A percentile compares a stretch with the other conserved stretches of the same genome.
Conservation (phyloP, 1,140 invertebrate species). For the Drosophila lacertosa region DNA sequence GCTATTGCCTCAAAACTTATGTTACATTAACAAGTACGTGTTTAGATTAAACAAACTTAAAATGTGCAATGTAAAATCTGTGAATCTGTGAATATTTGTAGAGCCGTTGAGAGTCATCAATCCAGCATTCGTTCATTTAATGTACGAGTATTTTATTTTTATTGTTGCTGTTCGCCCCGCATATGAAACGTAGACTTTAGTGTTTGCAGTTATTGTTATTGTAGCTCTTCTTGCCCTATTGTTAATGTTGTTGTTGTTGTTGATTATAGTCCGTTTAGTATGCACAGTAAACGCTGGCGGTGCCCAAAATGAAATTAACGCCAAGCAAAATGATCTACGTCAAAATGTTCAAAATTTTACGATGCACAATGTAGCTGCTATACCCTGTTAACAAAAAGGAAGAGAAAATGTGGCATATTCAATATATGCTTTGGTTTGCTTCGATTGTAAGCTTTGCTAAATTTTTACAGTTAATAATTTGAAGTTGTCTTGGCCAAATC, state of each 20-base stretch:
- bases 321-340: slow-evolving; percentile 40
- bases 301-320: slow-evolving; percentile 44
- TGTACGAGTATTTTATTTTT: slow-evolving; percentile 30
- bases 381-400: not conserved
- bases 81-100: too few species aligned
- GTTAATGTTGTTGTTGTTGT: slow-evolving; percentile 19
- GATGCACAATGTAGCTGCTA: slow-evolving; percentile 51
- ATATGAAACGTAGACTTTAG: slow-evolving; percentile 27
- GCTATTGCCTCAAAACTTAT: too few species aligned
- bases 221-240: slow-evolving; percentile 7
- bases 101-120: too few species aligned
- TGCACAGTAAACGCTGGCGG: slow-evolving; percentile 64
- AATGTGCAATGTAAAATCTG: too few species aligned
- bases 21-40: too few species aligned
- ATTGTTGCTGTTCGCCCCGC: slow-evolving; percentile 42
- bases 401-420: slow-evolving; percentile 2
- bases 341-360: slow-evolving; percentile 61
- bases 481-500: too few species aligned
- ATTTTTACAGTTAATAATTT: too few species aligned
- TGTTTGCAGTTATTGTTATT: slow-evolving; percentile 50
- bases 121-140: too few species aligned
- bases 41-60: too few species aligned
- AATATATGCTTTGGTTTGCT: too few species aligned
- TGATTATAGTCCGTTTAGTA: slow-evolving; percentile 66
- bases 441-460: too few species aligned